phyloP scores from a whole-genome alignment of 1,140 invertebrate genomes.

The Drosophila jambulina region DNA sequence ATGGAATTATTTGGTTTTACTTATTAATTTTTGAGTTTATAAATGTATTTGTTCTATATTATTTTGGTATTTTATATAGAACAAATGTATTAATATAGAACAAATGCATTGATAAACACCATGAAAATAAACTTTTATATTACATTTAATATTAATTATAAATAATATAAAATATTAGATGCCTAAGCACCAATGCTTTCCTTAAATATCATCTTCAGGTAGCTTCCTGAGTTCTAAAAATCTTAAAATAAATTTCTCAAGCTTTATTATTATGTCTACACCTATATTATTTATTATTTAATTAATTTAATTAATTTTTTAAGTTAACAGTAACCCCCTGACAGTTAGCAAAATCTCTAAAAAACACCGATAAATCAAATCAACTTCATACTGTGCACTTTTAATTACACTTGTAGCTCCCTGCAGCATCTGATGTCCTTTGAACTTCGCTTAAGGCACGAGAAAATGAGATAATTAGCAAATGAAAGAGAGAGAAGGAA shows the following conservation, averaged over 20 bases:
- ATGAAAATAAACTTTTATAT: no score
- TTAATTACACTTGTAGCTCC: not conserved
- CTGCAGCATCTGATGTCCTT: not conserved
- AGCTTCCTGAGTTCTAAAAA: not conserved
- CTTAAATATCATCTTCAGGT: not conserved
- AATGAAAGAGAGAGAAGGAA: no score
- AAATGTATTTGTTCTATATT: not conserved
- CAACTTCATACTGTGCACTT: no score
- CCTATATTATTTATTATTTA: not conserved
- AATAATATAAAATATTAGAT: no score
- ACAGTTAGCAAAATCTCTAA: no score
- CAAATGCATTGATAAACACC: no score
- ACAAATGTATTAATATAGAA: no score
- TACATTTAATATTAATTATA: no score
- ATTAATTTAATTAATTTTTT: not conserved
- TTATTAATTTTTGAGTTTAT: not conserved
- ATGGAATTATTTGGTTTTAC: not conserved
- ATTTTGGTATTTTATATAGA: no score
- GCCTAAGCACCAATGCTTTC: no score
- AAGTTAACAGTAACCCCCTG: no score
- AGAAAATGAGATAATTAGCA: not conserved
- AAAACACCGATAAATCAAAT: no score
- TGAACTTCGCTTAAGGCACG: not conserved
- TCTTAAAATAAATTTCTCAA: not conserved
- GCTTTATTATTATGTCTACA: not conserved